phyloP scores from a whole-genome alignment of 2,888 invertebrate genomes.

The Crocallis elinguaria region DNA sequence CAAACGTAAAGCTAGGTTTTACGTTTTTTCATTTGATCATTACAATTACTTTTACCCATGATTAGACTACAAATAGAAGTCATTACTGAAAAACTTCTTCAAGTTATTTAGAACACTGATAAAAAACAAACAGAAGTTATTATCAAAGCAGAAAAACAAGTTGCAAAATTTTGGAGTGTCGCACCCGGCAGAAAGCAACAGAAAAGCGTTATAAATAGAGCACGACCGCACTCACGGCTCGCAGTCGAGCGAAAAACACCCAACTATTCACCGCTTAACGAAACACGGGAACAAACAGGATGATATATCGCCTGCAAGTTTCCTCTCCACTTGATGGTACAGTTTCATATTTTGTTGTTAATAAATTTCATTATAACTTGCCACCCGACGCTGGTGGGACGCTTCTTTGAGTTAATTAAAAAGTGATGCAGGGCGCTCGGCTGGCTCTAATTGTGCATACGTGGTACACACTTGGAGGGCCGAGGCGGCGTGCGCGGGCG shows the following conservation, averaged over 20 bases:
- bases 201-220: slow-evolving; percentile 24
- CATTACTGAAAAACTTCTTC: too few species aligned
- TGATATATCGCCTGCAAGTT: slow-evolving; percentile 32
- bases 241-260: slow-evolving; percentile 27
- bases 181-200: slow-evolving; percentile 9
- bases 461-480: slow-evolving; percentile 25
- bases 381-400: slow-evolving; percentile 38
- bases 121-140: slow-evolving; percentile 1
- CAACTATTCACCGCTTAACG: slow-evolving; percentile 34
- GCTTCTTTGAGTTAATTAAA: slow-evolving; percentile 60
- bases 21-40: too few species aligned
- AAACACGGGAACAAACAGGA: slow-evolving; percentile 20
- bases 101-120: neutral
- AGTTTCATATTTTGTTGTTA: slow-evolving; percentile 51
- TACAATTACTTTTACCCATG: too few species aligned
- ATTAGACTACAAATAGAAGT: too few species aligned
- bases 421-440: slow-evolving; percentile 44
- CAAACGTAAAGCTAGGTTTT: too few species aligned
- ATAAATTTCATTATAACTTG: slow-evolving; percentile 59
- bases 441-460: slow-evolving; percentile 43
- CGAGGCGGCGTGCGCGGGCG: slow-evolving; percentile 3
- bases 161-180: slow-evolving; percentile 11
- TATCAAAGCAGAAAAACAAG: slow-evolving; percentile 4
- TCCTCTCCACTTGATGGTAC: slow-evolving; percentile 34
- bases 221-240: slow-evolving; percentile 3